Percentiles rank a stretch among this genome's conserved stretches.
Evolutionary conservation across 2,888 invertebrate genomes (phyloP).

Genomic region (Parnassius apollo): DNA sequence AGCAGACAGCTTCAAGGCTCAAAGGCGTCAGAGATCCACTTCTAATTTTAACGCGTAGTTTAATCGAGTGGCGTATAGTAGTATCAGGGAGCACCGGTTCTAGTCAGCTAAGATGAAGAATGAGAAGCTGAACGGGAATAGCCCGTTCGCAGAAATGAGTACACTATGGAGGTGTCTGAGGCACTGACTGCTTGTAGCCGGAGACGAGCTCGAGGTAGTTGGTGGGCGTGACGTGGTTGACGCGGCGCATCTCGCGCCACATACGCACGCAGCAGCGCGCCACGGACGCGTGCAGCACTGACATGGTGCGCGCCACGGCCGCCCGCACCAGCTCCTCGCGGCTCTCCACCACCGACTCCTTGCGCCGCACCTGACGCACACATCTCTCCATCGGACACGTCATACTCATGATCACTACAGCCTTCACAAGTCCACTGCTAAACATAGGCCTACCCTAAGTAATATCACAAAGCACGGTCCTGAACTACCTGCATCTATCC

Average conservation of each 20-base stretch:
- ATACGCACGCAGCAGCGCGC: conserved; percentile 86
- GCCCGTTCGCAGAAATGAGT: too few relatives aligned
- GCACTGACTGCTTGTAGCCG: conserved; percentile 88
- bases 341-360: conserved; percentile 70
- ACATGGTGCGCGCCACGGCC: conserved; percentile 87
- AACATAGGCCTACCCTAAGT: not conserved
- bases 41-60: too few relatives aligned
- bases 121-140: too few relatives aligned
- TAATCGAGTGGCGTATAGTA: too few relatives aligned
- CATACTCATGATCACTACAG: not conserved
- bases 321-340: conserved; percentile 83
- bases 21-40: too few relatives aligned
- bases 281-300: conserved; percentile 92
- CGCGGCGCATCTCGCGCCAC: conserved; percentile 88
- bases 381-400: not conserved
- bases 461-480: not conserved
- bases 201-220: conserved; percentile 92
- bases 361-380: conserved; percentile 51
- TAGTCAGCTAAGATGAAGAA: too few relatives aligned
- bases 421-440: not conserved
- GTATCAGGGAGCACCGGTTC: too few relatives aligned
- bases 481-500: too few relatives aligned
- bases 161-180: not conserved
- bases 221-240: conserved; percentile 94
- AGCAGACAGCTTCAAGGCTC: too few relatives aligned